Percentiles rank a stretch among this genome's conserved stretches.
Evolutionary conservation across 1,140 invertebrate genomes (phyloP).

Genomic region (Sinella curviseta): DNA sequence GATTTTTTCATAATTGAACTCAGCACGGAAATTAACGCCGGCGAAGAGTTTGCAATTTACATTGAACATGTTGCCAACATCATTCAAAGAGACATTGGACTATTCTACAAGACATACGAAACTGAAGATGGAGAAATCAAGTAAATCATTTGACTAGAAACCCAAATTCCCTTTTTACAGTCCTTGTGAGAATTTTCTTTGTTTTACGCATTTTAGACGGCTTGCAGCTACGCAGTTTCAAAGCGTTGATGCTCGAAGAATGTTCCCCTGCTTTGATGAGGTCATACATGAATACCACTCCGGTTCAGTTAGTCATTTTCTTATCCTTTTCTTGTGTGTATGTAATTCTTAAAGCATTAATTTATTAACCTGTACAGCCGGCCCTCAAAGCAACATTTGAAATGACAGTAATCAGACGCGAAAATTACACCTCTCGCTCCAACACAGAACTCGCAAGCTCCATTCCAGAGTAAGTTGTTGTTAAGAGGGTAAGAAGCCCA

Average conservation of each 20-base stretch:
- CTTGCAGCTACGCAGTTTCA: constrained; percentile 60
- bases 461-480: background rate
- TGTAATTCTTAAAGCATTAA: too few species aligned
- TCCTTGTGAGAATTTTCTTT: background rate
- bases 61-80: background rate
- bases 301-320: background rate
- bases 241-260: constrained; percentile 59
- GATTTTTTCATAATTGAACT: background rate
- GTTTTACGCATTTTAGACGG: constrained; percentile 12
- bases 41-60: background rate
- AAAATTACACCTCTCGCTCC: background rate
- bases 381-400: constrained; percentile 14
- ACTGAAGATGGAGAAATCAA: background rate
- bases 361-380: too few species aligned
- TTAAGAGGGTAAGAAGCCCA: background rate
- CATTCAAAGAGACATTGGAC: background rate
- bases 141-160: background rate
- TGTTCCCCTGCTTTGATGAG: constrained; percentile 65
- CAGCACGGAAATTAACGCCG: background rate
- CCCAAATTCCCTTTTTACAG: background rate
- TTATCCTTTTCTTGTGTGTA: constrained; percentile 10
- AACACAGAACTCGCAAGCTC: background rate
- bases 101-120: background rate
- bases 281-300: background rate
- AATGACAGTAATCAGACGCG: background rate